Evolutionary conservation across 2,888 invertebrate species (phyloP), one percentile per base, ranked within the genome.

Genomic region (Rhabditoides inermis): DNA sequence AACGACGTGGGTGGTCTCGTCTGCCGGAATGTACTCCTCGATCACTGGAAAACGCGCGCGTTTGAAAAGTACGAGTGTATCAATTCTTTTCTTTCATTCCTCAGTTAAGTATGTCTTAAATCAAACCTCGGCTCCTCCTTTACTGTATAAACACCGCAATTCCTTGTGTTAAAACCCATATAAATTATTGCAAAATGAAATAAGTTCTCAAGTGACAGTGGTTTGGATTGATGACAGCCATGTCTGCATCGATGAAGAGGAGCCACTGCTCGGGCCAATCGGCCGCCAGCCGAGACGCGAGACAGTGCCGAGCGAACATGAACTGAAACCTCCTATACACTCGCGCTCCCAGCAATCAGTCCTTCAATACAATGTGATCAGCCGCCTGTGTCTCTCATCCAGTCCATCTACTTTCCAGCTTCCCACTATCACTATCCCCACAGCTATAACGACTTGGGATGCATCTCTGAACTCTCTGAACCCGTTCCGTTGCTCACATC

Each of bases 221-320:
- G 37, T 65, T 53, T 6, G 67, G 67, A 30, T 69, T 67, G 37
- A 66, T 49, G 20, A 66, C 57, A 10, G 58, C 67, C 39, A 69
- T 65, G 44, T 66, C 67, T 12, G 66, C 68, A 48, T 66, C 69
- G 20, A 66, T 41, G 37, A 69, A 69, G 12, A 69, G 45, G 2
- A 53, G 30, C 46, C 53, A 66, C 37, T 42, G 37, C 6, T 27
- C 37, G 27, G 44, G 32, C 12, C 15, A 15, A 5, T 45, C 45
- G 10, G 32, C 32, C 27, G 44, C n/a, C 12, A 50, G 27, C 23
- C 41, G 50, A 2, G 41, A 27, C 3, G 44, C 22, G 22, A 50
- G 23, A 41, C 50, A 50, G 15, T 50, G 50, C 5, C 50, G 50
- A 20, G 35, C 35, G 37, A 50, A 50, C 50, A 50, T 50, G 45